Percentiles rank a stretch among this genome's conserved stretches.
phyloP scores from a whole-genome alignment of 2,797 vertebrate species.

The Sebastes diaconus region DNA sequence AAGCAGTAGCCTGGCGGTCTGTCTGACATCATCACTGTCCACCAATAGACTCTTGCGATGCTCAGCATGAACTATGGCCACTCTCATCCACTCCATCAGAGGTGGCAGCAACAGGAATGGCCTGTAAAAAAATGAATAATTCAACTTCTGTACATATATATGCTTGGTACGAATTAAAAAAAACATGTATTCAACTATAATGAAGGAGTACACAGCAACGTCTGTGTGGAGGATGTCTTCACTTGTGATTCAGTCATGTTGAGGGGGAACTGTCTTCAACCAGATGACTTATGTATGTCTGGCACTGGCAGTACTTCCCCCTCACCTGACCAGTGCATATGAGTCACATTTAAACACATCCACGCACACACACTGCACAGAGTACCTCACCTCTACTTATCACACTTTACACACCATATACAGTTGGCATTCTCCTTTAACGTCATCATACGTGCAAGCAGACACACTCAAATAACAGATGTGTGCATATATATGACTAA shows the following conservation, averaged over 20 bases:
- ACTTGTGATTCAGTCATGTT: constrained; percentile 35
- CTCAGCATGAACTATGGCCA: constrained; percentile 95
- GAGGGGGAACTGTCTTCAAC: background rate
- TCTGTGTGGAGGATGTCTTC: background rate
- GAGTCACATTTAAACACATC: constrained; percentile 38
- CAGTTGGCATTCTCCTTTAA: background rate
- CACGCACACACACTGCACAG: background rate
- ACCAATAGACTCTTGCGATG: constrained; percentile 94
- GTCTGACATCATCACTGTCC: constrained; percentile 95
- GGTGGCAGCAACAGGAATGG: constrained; percentile 96
- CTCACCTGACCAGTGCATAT: constrained; percentile 19
- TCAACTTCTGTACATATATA: background rate
- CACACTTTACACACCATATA: constrained; percentile 28
- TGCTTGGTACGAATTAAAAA: background rate
- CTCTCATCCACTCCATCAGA: constrained; percentile 99
- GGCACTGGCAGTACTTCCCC: constrained; percentile 45
- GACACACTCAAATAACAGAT: constrained; percentile 1
- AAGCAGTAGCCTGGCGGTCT: constrained; percentile 92
- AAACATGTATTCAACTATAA: background rate
- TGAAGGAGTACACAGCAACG: background rate
- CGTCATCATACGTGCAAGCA: background rate
- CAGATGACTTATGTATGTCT: constrained; percentile 34
- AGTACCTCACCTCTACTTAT: constrained; percentile 10
- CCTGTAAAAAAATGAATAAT: constrained; percentile 65
- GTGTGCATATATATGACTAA: constrained; percentile 3